Conservation (phyloP, 2,888 invertebrate species). For the Lymantria dispar region DNA sequence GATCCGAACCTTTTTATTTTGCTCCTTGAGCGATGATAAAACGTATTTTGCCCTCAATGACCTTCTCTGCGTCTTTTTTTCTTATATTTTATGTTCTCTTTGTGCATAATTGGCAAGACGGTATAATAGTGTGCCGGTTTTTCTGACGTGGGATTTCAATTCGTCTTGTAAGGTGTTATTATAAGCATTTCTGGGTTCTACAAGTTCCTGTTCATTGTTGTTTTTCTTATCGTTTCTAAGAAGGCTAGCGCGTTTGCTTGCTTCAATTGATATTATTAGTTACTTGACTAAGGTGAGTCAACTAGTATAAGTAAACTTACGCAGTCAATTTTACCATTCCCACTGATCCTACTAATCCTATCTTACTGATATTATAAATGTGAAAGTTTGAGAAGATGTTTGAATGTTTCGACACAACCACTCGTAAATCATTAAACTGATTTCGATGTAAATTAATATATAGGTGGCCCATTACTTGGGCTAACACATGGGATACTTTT, state of each 20-base stretch:
- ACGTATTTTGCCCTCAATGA: slow-evolving; percentile 19
- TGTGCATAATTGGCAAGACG: slow-evolving; percentile 22
- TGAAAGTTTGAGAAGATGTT: too few relatives aligned
- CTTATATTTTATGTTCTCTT: slow-evolving; percentile 24
- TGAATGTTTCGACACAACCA: too few relatives aligned
- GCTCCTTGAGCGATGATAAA: slow-evolving; percentile 16
- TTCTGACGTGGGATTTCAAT: slow-evolving; percentile 34
- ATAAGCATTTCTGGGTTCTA: slow-evolving; percentile 31
- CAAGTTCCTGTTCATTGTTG: slow-evolving; percentile 33
- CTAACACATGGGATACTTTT: too few relatives aligned
- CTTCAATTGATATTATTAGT: not conserved
- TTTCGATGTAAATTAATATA: too few relatives aligned
- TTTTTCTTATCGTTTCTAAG: slow-evolving; percentile 18
- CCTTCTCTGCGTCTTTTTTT: slow-evolving; percentile 19
- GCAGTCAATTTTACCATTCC: too few relatives aligned
- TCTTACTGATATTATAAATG: too few relatives aligned
- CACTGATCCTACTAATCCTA: too few relatives aligned
- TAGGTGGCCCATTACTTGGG: too few relatives aligned
- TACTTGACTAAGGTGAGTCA: too few relatives aligned
- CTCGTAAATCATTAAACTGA: too few relatives aligned
- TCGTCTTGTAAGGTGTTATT: slow-evolving; percentile 24
- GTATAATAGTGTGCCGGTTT: slow-evolving; percentile 21
- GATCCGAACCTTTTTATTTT: slow-evolving; percentile 13
- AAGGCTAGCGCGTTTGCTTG: slow-evolving; percentile 8
- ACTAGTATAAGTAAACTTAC: too few relatives aligned